Base-by-base conservation (phyloP, 2,888 invertebrate genomes). In the Eumacrocentrus americanus region DNA sequence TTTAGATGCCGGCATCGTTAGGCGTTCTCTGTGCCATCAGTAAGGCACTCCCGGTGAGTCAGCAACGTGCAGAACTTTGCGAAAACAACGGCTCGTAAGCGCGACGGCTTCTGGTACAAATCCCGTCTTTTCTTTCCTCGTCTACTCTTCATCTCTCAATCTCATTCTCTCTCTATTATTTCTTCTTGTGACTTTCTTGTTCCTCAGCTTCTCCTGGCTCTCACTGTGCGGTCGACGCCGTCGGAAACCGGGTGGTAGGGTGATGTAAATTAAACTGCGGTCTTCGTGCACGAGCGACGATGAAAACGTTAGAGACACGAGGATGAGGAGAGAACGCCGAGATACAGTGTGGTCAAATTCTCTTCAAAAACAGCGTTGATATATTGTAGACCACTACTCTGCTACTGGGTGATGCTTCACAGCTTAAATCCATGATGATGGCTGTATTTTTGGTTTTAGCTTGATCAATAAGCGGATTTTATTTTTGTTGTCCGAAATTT, bases 291-390 rank as follows among this genome's bases (percentile, higher is more conserved):
- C 54, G 51, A 52, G 52, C 48, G 64, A 66, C 59, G 66, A 72
- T 72, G 71, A 72, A 72, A 74, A 70, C 62, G 68, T 73, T 67
- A 67, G 69, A 62, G 60, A 58, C 50, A 47, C 47, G 60, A 54
- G 40, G 58, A 56, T 34, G 22, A 62, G 51, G 48, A 64, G 56
- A 58, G 56, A 55, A 50, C 48, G 47, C 61, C 48, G 48, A 60
- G 63, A 62, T 46, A 37, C 53, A 29, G 48, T 25, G 38, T 12
- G 47, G 48, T n/a, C n/a, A n/a, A n/a, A 29, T 6, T 29, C 29
- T 29, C 29, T 9, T 29, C 29, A 29, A 29, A n/a, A 29, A 4
- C 29, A 29, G 29, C 9, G 29, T 29, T 29, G 29, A 29, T 29
- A 9, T 29, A 9, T 29, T n/a, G n/a, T n/a, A n/a, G n/a, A n/a